A percentile compares a stretch with the other conserved stretches of the same genome.
These are phyloP conservation scores for Pseudochromis fuscus DNA, from an alignment of 2,797 vertebrate genomes.

Conservation along the genomic window DNA sequence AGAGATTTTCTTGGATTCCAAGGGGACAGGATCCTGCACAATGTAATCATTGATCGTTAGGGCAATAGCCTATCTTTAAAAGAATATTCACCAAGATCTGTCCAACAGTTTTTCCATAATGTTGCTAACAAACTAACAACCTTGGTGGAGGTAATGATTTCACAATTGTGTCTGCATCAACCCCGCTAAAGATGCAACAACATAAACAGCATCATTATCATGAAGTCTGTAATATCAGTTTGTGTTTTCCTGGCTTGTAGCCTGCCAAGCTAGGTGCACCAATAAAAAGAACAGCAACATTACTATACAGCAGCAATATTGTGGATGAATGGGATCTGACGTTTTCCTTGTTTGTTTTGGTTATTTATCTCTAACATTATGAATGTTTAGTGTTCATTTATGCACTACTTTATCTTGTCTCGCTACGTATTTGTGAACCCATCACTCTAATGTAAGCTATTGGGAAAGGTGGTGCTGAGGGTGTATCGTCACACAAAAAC, in stretches of 20 bases:
- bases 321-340: neutral
- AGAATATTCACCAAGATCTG: too few relatives aligned
- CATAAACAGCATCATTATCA: too few relatives aligned
- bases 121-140: too few relatives aligned
- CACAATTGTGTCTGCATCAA: too few relatives aligned
- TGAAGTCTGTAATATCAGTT: neutral
- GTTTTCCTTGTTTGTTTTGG: constrained; percentile 8
- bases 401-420: constrained; percentile 1
- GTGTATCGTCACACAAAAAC: neutral
- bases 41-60: too few relatives aligned
- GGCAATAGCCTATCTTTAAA: too few relatives aligned
- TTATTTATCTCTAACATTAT: neutral
- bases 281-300: neutral
- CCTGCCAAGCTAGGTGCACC: neutral
- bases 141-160: too few relatives aligned
- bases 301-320: neutral
- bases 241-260: neutral
- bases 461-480: neutral
- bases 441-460: neutral
- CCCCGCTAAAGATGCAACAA: too few relatives aligned
- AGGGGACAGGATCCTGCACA: too few relatives aligned
- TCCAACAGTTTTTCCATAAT: too few relatives aligned
- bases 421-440: neutral
- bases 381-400: constrained; percentile 4
- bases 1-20: too few relatives aligned